Evolutionary conservation across 2,888 invertebrate genomes (phyloP).

Genomic region (Girardia tigrina): DNA sequence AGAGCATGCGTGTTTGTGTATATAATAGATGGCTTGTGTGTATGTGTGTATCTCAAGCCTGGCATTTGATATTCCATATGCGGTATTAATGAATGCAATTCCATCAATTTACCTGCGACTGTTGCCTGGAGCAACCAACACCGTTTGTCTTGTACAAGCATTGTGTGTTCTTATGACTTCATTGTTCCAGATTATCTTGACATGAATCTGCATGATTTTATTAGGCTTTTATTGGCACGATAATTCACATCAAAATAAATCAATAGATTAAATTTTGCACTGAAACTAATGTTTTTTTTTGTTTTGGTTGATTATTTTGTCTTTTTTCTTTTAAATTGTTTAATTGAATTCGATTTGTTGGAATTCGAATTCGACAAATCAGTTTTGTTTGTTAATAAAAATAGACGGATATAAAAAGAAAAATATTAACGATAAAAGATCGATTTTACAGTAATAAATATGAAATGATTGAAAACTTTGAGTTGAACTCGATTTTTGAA

Average conservation of each 20-base stretch:
- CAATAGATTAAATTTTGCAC: background rate
- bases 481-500: no score
- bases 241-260: background rate
- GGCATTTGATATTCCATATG: conserved; percentile 4
- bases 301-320: background rate
- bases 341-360: background rate
- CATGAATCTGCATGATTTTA: conserved; percentile 23
- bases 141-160: conserved; percentile 5
- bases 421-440: no score
- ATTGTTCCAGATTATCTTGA: conserved; percentile 23
- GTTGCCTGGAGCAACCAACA: conserved; percentile 8
- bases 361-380: background rate
- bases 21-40: background rate
- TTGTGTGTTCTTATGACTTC: conserved; percentile 16
- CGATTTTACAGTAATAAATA: no score
- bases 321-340: background rate
- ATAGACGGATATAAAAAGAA: no score
- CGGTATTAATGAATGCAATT: conserved; percentile 20
- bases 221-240: conserved; percentile 23
- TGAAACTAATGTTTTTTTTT: conserved; percentile 2
- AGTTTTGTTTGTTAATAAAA: background rate
- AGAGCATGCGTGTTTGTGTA: background rate
- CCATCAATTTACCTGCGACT: conserved; percentile 18
- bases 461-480: no score
- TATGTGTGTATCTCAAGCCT: background rate